Percentiles rank a stretch among this genome's conserved stretches.
Evolutionary conservation across 2,797 vertebrate species (phyloP).

Genomic region (Aselliscus stoliczkanus): DNA sequence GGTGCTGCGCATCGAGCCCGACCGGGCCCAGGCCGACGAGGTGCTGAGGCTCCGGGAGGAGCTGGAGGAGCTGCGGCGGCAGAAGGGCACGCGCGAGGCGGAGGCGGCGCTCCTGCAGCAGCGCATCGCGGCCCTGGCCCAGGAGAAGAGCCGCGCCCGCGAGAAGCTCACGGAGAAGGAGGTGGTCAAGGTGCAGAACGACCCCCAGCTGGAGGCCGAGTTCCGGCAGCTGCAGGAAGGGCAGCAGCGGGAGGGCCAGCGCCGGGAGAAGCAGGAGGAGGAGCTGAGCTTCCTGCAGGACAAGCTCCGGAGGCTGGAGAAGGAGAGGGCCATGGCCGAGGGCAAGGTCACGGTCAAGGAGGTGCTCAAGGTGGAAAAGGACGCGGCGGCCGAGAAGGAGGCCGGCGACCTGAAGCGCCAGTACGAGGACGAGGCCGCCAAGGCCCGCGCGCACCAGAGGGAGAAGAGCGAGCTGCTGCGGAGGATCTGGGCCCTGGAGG

Average conservation of each 20-base stretch:
- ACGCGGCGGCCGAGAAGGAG: constrained; percentile 88
- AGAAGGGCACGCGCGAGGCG: constrained; percentile 88
- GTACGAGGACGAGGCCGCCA: constrained; percentile 91
- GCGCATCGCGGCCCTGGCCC: constrained; percentile 86
- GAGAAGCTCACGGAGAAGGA: constrained; percentile 94
- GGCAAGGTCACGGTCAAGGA: constrained; percentile 97
- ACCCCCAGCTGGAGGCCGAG: constrained; percentile 92
- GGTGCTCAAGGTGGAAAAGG: constrained; percentile 97
- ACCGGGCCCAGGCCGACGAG: constrained; percentile 91
- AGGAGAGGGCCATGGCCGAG: constrained; percentile 93
- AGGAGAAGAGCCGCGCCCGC: constrained; percentile 89
- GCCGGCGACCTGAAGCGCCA: constrained; percentile 89
- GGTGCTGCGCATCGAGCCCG: constrained; percentile 94
- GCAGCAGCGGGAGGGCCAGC: constrained; percentile 84
- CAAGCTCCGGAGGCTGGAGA: constrained; percentile 91
- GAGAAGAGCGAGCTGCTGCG: constrained; percentile 91
- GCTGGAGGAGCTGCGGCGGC: constrained; percentile 89
- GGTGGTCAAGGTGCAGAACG: constrained; percentile 94
- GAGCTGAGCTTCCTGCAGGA: constrained; percentile 93
- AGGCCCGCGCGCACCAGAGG: constrained; percentile 85
- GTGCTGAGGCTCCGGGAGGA: constrained; percentile 91
- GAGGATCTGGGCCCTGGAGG: constrained; percentile 90
- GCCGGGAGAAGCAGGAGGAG: constrained; percentile 89
- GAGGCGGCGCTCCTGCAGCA: constrained; percentile 89
- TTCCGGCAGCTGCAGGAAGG: constrained; percentile 87